Base-by-base conservation (phyloP, 2,113 vertebrate species). In the Phoxinus phoxinus region DNA sequence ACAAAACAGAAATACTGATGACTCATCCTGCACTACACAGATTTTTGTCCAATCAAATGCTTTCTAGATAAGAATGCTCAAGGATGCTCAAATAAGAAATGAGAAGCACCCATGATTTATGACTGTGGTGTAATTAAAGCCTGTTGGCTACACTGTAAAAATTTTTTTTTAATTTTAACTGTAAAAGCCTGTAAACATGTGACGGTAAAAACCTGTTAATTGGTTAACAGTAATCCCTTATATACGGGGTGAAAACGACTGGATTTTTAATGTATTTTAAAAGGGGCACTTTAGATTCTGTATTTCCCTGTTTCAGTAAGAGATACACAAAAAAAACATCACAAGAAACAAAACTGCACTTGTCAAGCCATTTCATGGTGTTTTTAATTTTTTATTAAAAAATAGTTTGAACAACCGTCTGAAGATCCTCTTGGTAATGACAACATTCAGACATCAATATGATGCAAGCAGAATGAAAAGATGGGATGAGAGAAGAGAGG, bases 391-490 rank as follows among this genome's bases (percentile, higher is more conserved):
- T 56, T 21, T 19, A 32, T 46, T n/a, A n/a, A n/a, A n/a, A n/a
- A n/a, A n/a, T n/a, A n/a, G n/a, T n/a, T n/a, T 27, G 3, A 48
- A 19, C 41, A 30, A 65, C 9, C 19, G 11, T 48, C 25, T 58
- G 6, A 53, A 81, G 35, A 73, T 59, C 15, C 6, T 32, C 12
- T 23, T 73, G 37, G n/a, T 80, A 48, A 81, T 44, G 8, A 53
- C 37, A 74, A 53, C 35, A 81, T 46, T 11, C 21, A 61, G 32
- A 61, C 35, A 80, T 80, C 35, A 61, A 44, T 27, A 41, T 80
- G 58, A 80, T 80, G 58, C n/a, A 61, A 80, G 77, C 56, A 61
- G 23, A 59, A 13, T 25, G 23, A 80, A 80, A 65, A 67, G 25
- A 44, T 27, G 23, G n/a, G 4, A 44, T 25, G 17, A n/a, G n/a